Evolutionary conservation across 1,140 invertebrate species (phyloP).

Genomic region (Ptiloglossa arizonensis): DNA sequence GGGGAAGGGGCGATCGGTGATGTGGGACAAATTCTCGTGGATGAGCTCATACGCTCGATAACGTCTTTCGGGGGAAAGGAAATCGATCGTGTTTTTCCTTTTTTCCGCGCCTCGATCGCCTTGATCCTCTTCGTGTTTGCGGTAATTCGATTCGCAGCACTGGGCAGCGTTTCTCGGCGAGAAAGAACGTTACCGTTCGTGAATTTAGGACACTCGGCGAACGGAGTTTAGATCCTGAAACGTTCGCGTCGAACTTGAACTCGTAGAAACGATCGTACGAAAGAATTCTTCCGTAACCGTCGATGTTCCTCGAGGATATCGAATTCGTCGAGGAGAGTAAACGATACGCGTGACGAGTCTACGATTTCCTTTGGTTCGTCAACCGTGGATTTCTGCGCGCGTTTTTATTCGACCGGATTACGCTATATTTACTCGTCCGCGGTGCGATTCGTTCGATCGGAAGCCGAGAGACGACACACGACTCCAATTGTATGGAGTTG

Average conservation of each 20-base stretch:
- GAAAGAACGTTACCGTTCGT: too few species aligned
- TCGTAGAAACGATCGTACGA: background rate
- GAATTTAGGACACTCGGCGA: too few species aligned
- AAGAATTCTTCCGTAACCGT: background rate
- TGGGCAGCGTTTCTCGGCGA: too few species aligned
- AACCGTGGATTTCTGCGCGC: conserved; percentile 4
- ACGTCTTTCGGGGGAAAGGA: background rate
- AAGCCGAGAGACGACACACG: background rate
- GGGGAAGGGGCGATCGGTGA: conserved; percentile 45
- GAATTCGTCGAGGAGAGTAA: conserved; percentile 31
- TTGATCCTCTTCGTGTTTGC: background rate
- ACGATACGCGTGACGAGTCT: conserved; percentile 64
- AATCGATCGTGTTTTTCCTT: conserved; percentile 15
- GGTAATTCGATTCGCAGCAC: too few species aligned
- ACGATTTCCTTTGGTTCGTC: conserved; percentile 55
- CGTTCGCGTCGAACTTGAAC: too few species aligned
- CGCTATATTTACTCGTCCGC: conserved; percentile 22
- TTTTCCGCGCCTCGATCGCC: background rate
- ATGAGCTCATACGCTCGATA: conserved; percentile 66
- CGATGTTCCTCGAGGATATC: conserved; percentile 7
- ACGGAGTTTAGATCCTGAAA: too few species aligned
- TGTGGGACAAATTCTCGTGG: conserved; percentile 74
- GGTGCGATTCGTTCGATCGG: background rate
- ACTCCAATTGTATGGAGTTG: too few species aligned
- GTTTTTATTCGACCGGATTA: conserved; percentile 11